Evolutionary conservation across 2,888 invertebrate species (phyloP), one percentile per base, ranked within the genome.

Genomic region (Arctia plantaginis): DNA sequence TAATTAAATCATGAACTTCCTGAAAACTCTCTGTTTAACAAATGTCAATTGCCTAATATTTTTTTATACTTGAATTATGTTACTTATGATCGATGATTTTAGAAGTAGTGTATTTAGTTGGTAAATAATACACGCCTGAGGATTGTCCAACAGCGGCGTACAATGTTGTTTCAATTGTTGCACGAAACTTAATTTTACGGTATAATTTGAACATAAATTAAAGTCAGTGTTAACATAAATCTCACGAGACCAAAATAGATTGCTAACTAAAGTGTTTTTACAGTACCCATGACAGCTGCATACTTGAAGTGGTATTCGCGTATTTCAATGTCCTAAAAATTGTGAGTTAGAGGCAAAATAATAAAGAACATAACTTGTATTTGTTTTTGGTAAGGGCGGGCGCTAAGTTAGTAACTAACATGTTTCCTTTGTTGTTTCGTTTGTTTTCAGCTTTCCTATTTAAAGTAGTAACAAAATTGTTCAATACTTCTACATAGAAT

Each of bases 181-280:
- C 67, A 76, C 81, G 78, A 83, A 83, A 84, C 83, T 82, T 88
- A 85, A 89, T 87, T 86, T 84, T 80, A 82, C 76, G 77, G 76
- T 80, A 85, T 82, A 88, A 88, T 87, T 85, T 84, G 80, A 84
- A 85, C 86, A 88, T 89, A 90, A 89, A 89, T 89, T 86, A 80
- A 79, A 83, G 75, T 77, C 82, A 77, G 73, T 72, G 82, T 79
- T 82, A 79, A 78, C 80, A 82, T 90, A 88, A 90, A 90, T 91
- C 81, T 86, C 86, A 82, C 76, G 83, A 77, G 77, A 77, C 82
- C 72, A 71, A 86, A 85, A 84, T 83, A 84, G 85, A 86, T 68
- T 62, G 65, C 70, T 41, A 77, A 75, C 64, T 75, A 64, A 82
- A 79, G 77, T 80, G 80, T 75, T 79, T 82, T 78, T 77, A 72